phyloP scores from a whole-genome alignment of 2,113 vertebrate species.

The Ascaphus truei region DNA sequence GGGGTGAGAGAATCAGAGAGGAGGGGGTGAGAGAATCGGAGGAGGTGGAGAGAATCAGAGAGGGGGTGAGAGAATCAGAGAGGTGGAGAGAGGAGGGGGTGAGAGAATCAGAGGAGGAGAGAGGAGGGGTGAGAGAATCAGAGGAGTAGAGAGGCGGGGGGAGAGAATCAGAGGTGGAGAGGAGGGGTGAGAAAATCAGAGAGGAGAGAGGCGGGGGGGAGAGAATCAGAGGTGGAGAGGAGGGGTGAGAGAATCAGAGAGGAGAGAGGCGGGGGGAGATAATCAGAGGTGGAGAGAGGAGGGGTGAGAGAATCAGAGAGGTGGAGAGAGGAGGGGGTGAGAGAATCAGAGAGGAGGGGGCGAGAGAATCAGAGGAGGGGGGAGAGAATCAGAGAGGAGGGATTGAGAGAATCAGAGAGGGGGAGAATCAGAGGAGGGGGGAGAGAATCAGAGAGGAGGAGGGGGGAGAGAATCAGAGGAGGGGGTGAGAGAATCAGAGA shows the following conservation, averaged over 20 bases:
- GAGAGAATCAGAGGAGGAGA: no score
- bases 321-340: slow-evolving; percentile 1
- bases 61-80: no score
- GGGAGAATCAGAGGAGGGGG: slow-evolving; percentile 13
- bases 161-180: no score
- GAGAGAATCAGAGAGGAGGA: background rate
- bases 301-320: background rate
- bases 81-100: no score
- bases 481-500: slow-evolving; percentile 15
- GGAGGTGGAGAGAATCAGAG: no score
- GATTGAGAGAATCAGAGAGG: background rate
- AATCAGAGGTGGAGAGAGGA: background rate
- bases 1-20: no score
- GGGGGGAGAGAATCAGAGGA: background rate
- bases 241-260: slow-evolving; percentile 21
- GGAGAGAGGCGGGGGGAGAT: slow-evolving; percentile 21
- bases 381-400: slow-evolving; percentile 8
- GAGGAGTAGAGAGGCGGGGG: no score
- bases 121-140: no score
- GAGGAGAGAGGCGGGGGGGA: no score
- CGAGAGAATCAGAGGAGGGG: slow-evolving; percentile 6
- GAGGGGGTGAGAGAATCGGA: no score
- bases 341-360: background rate
- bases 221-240: no score
- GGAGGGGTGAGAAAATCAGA: no score